phyloP scores from a whole-genome alignment of 2,113 vertebrate species.

The Sminthopsis crassicaudata region DNA sequence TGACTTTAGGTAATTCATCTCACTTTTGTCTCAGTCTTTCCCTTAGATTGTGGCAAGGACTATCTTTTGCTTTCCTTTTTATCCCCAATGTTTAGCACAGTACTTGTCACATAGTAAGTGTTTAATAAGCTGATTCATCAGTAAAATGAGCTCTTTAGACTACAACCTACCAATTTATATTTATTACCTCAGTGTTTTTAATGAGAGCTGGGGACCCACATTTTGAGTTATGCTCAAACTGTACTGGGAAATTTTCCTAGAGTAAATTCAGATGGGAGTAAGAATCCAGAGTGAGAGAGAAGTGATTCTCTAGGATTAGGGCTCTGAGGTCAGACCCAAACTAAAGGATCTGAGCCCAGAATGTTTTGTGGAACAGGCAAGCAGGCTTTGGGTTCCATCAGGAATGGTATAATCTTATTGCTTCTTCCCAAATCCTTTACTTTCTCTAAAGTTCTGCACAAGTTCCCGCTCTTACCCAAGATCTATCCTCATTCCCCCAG shows the following conservation, averaged over 20 bases:
- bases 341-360: no score
- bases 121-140: neutral
- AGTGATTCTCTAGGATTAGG: neutral
- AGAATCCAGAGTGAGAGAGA: neutral
- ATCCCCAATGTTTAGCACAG: neutral
- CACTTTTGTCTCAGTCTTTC: neutral
- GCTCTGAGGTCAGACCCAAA: no score
- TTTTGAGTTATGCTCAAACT: no score
- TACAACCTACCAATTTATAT: neutral
- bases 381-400: no score
- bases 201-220: no score
- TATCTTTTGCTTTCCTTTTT: neutral
- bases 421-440: no score
- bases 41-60: neutral
- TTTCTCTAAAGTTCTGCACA: no score
- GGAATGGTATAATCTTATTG: no score
- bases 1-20: neutral
- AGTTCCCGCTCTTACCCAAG: no score
- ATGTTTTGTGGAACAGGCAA: no score
- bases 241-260: neutral
- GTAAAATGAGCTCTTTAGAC: neutral
- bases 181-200: neutral
- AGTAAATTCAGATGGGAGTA: neutral
- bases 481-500: no score
- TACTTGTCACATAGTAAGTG: neutral